Conservation (phyloP, 2,113 vertebrate genomes). For the Paradoxurus hermaphroditus region DNA sequence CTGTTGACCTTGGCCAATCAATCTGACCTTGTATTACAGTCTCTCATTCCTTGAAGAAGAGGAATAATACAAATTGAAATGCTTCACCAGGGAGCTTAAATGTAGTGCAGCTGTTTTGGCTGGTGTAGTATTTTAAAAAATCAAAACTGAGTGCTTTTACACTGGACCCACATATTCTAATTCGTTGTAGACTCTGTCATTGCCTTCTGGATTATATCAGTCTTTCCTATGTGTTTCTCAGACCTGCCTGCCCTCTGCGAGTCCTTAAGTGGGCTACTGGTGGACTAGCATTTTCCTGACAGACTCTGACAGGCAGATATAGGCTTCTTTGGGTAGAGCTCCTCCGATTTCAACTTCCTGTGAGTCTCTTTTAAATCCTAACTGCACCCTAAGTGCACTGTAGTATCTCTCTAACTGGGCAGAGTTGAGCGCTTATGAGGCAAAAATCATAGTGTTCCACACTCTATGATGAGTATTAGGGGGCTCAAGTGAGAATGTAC, state of each 20-base stretch:
- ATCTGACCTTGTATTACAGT: neutral
- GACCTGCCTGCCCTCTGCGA: neutral
- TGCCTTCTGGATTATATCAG: neutral
- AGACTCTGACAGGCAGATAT: neutral
- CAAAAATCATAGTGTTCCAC: neutral
- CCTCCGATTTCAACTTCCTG: neutral
- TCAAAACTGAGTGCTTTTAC: neutral
- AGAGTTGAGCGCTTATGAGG: neutral
- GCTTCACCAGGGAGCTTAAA: neutral
- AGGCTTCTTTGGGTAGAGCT: neutral
- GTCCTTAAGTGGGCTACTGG: neutral
- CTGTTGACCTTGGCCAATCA: neutral
- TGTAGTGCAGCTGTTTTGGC: neutral
- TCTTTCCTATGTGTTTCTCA: neutral
- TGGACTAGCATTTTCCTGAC: neutral
- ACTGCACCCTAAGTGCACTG: neutral
- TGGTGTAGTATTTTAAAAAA: neutral
- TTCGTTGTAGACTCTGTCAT: neutral
- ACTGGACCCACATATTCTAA: neutral
- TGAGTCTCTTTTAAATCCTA: neutral
- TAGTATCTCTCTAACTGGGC: neutral
- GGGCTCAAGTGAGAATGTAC: neutral
- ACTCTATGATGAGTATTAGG: neutral
- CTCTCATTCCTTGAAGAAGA: neutral
- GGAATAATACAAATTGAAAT: neutral